Evolutionary conservation across 1,140 invertebrate species (phyloP), one percentile per base, ranked within the genome.

Genomic region (Heliconius eleuchia): DNA sequence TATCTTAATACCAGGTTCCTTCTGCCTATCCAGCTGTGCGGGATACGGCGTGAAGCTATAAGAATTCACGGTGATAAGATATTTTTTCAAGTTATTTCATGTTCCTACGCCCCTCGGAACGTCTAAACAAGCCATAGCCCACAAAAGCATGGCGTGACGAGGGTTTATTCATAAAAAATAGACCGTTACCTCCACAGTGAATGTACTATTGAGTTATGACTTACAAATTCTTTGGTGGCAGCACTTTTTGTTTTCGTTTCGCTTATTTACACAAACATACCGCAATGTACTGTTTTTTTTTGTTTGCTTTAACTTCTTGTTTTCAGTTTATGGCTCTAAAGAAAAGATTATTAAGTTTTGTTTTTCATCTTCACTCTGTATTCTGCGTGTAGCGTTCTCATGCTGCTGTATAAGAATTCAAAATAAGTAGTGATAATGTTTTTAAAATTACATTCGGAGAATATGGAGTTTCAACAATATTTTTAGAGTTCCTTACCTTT

Each of bases 81-180:
- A 23, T 46, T 72, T 71, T 37, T 77, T 57, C 70, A 72, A 77
- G 76, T 71, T 52, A 55, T 72, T 77, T 76, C n/a, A 76, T 70
- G 39, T 39, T 70, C 23, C 42, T 27, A 70, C 46, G 23, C 23
- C 73, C 52, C 13, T 66, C 70, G 37, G 50, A 16, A 70, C 73
- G 74, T 76, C 74, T 80, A 80, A 80, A 80, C 78, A 80, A 80
- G 78, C 73, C 66, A 73, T 72, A 76, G 60, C 66, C 30, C 60
- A 77, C 74, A 80, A 80, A 80, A 80, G 79, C 74, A 77, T 77
- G 79, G 71, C 74, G 79, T 80, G 79, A 80, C 42, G 74, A 80
- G 78, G 70, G 78, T 76, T 75, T 80, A 76, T 76, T 80, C 78
- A 72, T 80, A 80, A 76, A 76, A 76, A 80, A 74, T 79, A 80